Evolutionary conservation across 1,140 invertebrate genomes (phyloP).

Genomic region (Lepidotrigona ventralis): DNA sequence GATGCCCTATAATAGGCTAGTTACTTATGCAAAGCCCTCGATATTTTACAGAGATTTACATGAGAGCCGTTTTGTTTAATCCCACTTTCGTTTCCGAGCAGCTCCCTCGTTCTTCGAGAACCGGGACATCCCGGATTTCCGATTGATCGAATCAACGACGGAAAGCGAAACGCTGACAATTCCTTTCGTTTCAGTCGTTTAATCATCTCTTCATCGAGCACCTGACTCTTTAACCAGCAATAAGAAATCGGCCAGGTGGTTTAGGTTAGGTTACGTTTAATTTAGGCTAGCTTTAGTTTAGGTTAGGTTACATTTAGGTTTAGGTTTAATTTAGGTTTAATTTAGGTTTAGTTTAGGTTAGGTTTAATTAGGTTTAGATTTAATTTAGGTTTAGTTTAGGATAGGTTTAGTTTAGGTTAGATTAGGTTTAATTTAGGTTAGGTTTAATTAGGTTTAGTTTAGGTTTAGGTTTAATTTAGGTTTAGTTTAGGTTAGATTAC

Average conservation of each 20-base stretch:
- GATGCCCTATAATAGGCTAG: background rate
- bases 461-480: too few species aligned
- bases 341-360: too few species aligned
- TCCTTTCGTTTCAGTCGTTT: background rate
- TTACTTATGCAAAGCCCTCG: background rate
- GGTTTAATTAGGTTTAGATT: too few species aligned
- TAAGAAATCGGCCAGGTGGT: constrained; percentile 11
- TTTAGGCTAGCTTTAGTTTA: too few species aligned
- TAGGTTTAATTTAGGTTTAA: too few species aligned
- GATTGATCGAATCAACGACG: background rate
- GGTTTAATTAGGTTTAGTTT: too few species aligned
- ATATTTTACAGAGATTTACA: background rate
- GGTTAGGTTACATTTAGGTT: too few species aligned
- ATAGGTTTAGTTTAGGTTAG: too few species aligned
- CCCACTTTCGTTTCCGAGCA: background rate
- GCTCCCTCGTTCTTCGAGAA: background rate
- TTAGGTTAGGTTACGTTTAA: background rate
- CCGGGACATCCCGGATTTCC: background rate
- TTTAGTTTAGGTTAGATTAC: too few species aligned
- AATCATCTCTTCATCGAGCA: background rate
- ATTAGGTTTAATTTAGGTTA: too few species aligned
- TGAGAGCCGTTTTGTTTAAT: background rate
- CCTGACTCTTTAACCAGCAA: background rate
- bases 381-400: too few species aligned
- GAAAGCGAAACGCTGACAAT: background rate